Percentiles rank a stretch among this genome's conserved stretches.
phyloP scores from a whole-genome alignment of 2,888 invertebrate genomes.

The Ophraella communa region DNA sequence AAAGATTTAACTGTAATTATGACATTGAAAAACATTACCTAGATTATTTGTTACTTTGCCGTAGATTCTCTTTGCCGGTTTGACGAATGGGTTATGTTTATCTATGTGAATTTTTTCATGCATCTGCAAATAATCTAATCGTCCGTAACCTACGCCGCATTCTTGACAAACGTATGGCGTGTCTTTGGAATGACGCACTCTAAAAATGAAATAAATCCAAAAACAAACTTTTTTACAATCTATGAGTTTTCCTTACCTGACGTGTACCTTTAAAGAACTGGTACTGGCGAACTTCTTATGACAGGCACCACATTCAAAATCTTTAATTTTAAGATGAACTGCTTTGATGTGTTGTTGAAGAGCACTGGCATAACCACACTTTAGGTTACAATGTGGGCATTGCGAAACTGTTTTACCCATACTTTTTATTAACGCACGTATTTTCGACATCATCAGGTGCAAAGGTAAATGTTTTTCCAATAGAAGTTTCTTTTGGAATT shows the following conservation, averaged over 20 bases:
- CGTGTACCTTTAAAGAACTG: slow-evolving; percentile 1
- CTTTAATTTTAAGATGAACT: slow-evolving; percentile 18
- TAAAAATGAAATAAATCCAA: slow-evolving; percentile 6
- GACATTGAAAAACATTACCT: no score
- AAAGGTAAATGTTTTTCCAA: slow-evolving; percentile 8
- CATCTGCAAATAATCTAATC: slow-evolving; percentile 11
- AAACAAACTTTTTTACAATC: no score
- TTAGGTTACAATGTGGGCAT: neutral
- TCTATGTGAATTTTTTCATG: neutral
- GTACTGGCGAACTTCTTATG: slow-evolving; percentile 14
- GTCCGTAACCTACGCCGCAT: slow-evolving; percentile 10
- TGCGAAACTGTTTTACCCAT: neutral
- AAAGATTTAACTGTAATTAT: no score
- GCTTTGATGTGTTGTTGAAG: slow-evolving; percentile 7
- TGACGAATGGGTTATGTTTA: neutral
- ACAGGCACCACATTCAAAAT: slow-evolving; percentile 1
- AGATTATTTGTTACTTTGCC: neutral
- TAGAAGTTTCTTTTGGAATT: slow-evolving; percentile 1
- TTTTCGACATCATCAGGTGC: slow-evolving; percentile 8
- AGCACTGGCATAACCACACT: neutral
- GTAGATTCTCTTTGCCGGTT: slow-evolving; percentile 7
- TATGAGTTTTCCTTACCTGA: slow-evolving; percentile 18
- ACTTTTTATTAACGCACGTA: neutral
- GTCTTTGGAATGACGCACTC: slow-evolving; percentile 9
- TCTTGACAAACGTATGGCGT: slow-evolving; percentile 6